Evolutionary conservation across 2,113 vertebrate species (phyloP), one percentile per base, ranked within the genome.

Genomic region (Polypterus bichir): DNA sequence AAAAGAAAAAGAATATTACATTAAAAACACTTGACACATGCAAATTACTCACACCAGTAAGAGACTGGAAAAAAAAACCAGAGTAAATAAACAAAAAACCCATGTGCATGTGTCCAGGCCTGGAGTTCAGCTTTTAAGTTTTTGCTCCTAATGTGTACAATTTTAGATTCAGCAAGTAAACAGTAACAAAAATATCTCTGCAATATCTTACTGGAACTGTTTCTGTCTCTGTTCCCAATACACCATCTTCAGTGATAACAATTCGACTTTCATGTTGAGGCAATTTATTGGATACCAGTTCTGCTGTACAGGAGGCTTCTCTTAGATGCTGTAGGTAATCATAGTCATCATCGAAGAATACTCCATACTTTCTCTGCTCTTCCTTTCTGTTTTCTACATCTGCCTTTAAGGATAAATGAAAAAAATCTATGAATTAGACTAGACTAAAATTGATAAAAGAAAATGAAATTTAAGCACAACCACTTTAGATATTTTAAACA

Each of bases 291-390:
- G 86, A 83, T 64, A 98, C 76, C 10, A 97, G 88, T 77, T 98
- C 93, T 0, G 77, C 64, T 0, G 78, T 62, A 6, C 72, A 77
- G 0, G 79, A 70, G 0, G 85, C 65, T 69, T 97, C 92, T 75
- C 83, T 94, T 61, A 99, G 87, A 74, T 99, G 96, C 74, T 99
- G 96, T 69, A 99, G 79, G 76, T 99, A 99, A 76, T 99, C 70
- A 51, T 99, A 99, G 66, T 95, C 88, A 8, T 99, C 96, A 46
- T 99, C 96, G 51, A 93, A 99, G 77, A 98, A 99, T 10, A 98
- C 88, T 0, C 96, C 95, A 4, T 87, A 97, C 2, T 91, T 74
- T 64, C 91, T 82, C 76, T 97, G 92, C 59, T 94, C 91, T 49
- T 87, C 87, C 7, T 55, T 86, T 8, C 89, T 81, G 77, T 79